Base-by-base conservation (phyloP, 30 jellyfish, hydroid and myxozoan genomes). In the Aurelia aurita complex sp. Pacific region DNA sequence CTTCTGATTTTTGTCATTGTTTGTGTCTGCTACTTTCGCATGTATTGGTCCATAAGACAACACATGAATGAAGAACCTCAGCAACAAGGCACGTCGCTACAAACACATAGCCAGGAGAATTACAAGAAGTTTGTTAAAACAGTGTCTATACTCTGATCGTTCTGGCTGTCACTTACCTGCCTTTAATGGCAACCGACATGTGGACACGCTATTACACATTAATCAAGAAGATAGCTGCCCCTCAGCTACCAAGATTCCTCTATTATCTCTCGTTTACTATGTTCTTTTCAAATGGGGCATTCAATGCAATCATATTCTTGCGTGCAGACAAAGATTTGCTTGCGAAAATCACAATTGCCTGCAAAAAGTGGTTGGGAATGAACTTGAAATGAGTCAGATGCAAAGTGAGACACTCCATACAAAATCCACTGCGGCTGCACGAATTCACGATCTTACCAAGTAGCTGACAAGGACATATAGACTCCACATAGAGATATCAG, bases 181-280 rank as follows among this genome's bases (percentile, higher is more conserved):
- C 91, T 13, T 5, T 46, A 2, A 5, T 82, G 2, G 60, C 59
- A 51, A 55, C 50, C 54, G 85, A 82, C 61, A 18, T 57, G 14
- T 69, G 79, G 85, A 70, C 79, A 35, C 74, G 82, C 64, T 82
- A 69, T 70, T 82, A 82, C 79, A 68, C 77, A 17, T 74, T 38
- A 34, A 42, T 71, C 3, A 32, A 51, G 40, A 38, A 64, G 55
- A 68, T 62, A 4, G 79, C 91, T 35, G 91, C 85, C 54, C 91
- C 91, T 11, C 69, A 17, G 64, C 16, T 51, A 34, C 35, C 60
- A 34, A 70, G 91, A 34, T 82, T 82, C 79, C 32, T 52, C 53
- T 59, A 57, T 55, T 69, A 33, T 65, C 76, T 76, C 10, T 59
- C 86, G 17, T 76, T 76, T 51, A 33, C 42, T 29, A 10, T 34